Percentiles rank a stretch among this genome's conserved stretches.
Conservation (phyloP, 2,113 vertebrate genomes). For the Tauraco erythrolophus region DNA sequence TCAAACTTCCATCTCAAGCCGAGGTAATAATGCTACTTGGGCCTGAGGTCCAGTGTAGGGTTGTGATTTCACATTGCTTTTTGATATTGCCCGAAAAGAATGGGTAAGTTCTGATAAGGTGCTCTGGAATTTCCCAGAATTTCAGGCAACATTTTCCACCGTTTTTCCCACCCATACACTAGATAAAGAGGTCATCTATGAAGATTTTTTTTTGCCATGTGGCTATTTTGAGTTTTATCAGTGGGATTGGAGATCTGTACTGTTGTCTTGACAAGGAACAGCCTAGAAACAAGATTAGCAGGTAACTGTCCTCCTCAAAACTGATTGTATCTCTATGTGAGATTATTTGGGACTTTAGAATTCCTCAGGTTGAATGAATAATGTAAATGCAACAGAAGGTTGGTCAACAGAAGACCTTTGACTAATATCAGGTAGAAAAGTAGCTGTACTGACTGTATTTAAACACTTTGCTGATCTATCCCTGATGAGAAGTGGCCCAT, state of each 20-base stretch:
- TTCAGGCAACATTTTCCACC: not conserved
- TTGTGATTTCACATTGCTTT: not conserved
- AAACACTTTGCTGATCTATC: not conserved
- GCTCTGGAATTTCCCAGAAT: not conserved
- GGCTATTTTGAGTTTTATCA: not conserved
- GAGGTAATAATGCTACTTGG: not conserved
- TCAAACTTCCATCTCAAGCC: not conserved
- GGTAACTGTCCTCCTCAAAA: not conserved
- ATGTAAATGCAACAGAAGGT: not conserved
- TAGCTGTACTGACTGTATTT: not conserved
- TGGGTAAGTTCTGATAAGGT: fast-evolving
- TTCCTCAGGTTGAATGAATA: not conserved
- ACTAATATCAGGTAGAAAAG: not conserved
- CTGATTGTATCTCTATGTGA: not conserved
- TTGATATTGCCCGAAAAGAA: not conserved
- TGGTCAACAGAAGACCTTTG: not conserved
- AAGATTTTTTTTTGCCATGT: not conserved
- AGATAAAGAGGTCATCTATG: not conserved
- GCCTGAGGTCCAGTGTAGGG: not conserved
- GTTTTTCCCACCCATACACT: not conserved
- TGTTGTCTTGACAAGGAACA: not conserved
- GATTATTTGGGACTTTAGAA: not conserved
- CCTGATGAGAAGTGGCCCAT: not conserved
- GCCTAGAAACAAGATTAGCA: not conserved
- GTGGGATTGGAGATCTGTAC: not conserved